A percentile compares a stretch with the other conserved stretches of the same genome.
These are phyloP conservation scores for Eulacestoma nigropectus DNA, from an alignment of 2,113 vertebrate genomes.

Conservation along the genomic window DNA sequence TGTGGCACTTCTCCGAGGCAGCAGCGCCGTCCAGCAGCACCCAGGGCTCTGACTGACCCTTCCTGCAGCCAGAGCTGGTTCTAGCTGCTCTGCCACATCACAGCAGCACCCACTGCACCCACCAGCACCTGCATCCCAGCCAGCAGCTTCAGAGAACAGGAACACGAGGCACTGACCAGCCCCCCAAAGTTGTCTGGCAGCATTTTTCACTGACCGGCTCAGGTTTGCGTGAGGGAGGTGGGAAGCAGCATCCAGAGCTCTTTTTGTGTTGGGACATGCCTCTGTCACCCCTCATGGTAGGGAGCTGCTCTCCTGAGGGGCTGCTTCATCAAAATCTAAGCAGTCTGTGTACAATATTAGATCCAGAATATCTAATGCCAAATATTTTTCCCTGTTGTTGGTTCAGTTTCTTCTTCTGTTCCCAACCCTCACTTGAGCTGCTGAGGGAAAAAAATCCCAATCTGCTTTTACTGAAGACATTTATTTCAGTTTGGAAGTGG, in stretches of 20 bases:
- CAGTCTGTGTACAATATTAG: neutral
- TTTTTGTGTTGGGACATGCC: accelerated
- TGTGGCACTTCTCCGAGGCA: accelerated
- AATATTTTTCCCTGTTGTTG: neutral
- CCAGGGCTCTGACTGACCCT: accelerated
- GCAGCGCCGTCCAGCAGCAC: neutral
- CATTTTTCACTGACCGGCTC: neutral
- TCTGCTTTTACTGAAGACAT: neutral
- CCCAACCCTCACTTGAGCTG: neutral
- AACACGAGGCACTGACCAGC: neutral
- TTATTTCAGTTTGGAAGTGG: neutral
- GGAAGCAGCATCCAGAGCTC: neutral
- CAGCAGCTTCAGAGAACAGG: neutral
- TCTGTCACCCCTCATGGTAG: neutral
- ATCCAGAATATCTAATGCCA: neutral
- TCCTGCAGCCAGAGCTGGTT: neutral
- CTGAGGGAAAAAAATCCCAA: neutral
- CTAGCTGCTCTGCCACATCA: neutral
- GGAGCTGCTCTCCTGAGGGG: neutral
- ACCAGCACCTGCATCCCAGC: neutral
- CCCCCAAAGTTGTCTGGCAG: no score
- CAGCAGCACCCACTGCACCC: neutral
- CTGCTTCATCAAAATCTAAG: neutral
- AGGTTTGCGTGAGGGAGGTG: neutral
- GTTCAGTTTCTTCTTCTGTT: neutral